These are phyloP conservation scores for Temnothorax ravouxi DNA, from an alignment of 2,888 invertebrate species.

Conservation along the genomic window DNA sequence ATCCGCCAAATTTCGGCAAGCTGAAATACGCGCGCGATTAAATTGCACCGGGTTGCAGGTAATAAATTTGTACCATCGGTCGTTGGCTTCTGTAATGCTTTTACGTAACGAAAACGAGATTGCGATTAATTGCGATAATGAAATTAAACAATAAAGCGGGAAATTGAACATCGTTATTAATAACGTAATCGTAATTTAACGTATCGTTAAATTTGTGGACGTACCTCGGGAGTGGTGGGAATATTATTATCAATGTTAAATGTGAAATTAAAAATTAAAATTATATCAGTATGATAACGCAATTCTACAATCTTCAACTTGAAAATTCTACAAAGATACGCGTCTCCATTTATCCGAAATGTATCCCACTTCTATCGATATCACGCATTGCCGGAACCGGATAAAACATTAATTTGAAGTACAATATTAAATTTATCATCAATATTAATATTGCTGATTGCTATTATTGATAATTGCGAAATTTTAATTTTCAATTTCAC, in stretches of 20 bases:
- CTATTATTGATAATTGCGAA: not conserved
- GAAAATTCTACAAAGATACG: not conserved
- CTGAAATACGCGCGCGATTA: constrained; percentile 9
- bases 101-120: not conserved
- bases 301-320: not conserved
- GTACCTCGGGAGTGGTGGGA: no score
- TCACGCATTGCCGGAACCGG: not conserved
- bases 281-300: not conserved
- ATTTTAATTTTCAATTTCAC: not conserved
- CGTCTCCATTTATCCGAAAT: not conserved
- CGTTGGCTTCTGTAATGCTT: constrained; percentile 12
- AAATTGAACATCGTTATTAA: no score
- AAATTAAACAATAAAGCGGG: no score
- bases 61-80: constrained; percentile 19
- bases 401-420: constrained; percentile 21
- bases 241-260: no score
- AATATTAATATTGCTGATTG: not conserved
- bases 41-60: not conserved
- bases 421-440: not conserved
- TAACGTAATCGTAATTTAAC: no score
- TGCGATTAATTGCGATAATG: not conserved
- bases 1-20: not conserved
- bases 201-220: no score
- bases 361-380: not conserved
- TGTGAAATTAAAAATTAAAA: no score